These are phyloP conservation scores for Aldabrachelys gigantea DNA, from an alignment of 2,113 vertebrate species.

Conservation along the genomic window DNA sequence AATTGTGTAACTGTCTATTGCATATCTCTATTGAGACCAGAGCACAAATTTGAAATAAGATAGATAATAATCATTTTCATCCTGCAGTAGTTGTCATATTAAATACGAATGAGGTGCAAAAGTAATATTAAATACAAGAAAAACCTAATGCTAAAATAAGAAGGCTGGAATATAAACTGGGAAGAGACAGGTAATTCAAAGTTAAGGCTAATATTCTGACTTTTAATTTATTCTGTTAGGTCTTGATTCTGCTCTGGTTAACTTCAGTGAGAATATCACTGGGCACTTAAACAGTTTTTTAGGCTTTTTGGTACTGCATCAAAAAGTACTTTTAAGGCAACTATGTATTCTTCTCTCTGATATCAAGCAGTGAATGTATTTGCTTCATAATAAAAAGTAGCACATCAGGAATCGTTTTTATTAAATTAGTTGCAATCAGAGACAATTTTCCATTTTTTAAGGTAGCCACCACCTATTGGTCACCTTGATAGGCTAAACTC, in stretches of 20 bases:
- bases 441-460: slow-evolving; percentile 36
- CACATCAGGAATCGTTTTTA: slow-evolving; percentile 34
- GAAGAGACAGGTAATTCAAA: slow-evolving; percentile 32
- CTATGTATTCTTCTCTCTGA: neutral
- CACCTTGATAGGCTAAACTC: slow-evolving; percentile 19
- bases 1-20: slow-evolving; percentile 66
- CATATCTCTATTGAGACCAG: slow-evolving; percentile 63
- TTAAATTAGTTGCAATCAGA: slow-evolving; percentile 34
- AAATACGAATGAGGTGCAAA: slow-evolving; percentile 61
- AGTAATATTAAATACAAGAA: slow-evolving; percentile 51
- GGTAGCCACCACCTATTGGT: slow-evolving; percentile 34
- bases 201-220: slow-evolving; percentile 36
- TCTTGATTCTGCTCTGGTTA: slow-evolving; percentile 31
- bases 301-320: slow-evolving; percentile 4
- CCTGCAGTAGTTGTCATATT: slow-evolving; percentile 60
- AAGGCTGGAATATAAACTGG: slow-evolving; percentile 45
- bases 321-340: slow-evolving; percentile 45
- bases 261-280: slow-evolving; percentile 33
- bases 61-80: slow-evolving; percentile 66
- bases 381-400: neutral
- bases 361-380: neutral
- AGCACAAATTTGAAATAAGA: slow-evolving; percentile 57
- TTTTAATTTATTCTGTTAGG: neutral
- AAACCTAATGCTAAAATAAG: slow-evolving; percentile 58
- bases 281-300: neutral